Base-by-base conservation (phyloP, 2,797 vertebrate species). In the Centropyge bicolor region DNA sequence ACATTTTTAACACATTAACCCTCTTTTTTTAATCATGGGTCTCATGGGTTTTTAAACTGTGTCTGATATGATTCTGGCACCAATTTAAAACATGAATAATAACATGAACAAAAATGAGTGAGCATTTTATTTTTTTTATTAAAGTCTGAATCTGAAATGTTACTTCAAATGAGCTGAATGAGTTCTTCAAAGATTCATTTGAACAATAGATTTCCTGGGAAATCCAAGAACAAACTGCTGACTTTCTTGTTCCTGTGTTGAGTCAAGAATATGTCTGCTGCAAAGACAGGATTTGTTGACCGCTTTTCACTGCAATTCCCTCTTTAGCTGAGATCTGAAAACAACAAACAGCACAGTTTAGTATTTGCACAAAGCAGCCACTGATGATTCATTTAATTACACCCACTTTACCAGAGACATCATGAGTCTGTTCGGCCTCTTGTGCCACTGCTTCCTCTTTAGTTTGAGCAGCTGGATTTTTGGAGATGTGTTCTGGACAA, bases 401-500 rank as follows among this genome's bases (percentile, higher is more conserved):
- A 31, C 20, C 24, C 4, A 9, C 38, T 6, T 19, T 16, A 10
- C 41, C 40, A 8, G 27, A 31, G 2, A 31, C 27, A 31, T 31
- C 27, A 31, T 31, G 27, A 31, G 27, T 31, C 27, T 31, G 27
- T 31, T 31, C 2, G 27, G 27, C 27, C 27, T 31, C 10, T 46
- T 19, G 0, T 20, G 2, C 8, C 17, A 19, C 45, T 48, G 45
- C 19, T n/a, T 49, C 9, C 19, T 10, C 19, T 40, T 40, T 2
- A 40, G 38, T 40, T 40, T 40, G 38, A 31, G 31, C 31, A 59
- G 48, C 48, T 52, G 27, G 4, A 48, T 69, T 8, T 5, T 19
- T 11, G 27, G 27, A 31, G 27, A 31, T 31, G 22, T 31, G 8
- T 7, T 86, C 74, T 11, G 70, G 66, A 81, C 87, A 89, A 22